Conservation (phyloP, 2,113 vertebrate species). For the Tupaia chinensis region DNA sequence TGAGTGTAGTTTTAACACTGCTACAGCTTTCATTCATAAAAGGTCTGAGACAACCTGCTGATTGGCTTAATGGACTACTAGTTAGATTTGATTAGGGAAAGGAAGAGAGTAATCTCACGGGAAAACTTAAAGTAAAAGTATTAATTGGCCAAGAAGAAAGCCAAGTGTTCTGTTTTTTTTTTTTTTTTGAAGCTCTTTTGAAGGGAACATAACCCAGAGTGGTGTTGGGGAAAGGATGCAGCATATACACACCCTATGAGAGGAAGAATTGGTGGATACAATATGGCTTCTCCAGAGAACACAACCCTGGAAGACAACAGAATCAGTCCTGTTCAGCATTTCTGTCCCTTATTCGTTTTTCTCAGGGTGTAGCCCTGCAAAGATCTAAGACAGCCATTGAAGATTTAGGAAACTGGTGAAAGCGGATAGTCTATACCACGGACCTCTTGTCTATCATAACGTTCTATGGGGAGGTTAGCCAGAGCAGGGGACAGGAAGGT, state of each 20-base stretch:
- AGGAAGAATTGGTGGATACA: not conserved
- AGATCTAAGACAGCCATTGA: not conserved
- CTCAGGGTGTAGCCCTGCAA: not conserved
- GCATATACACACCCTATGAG: not conserved
- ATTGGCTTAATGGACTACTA: not conserved
- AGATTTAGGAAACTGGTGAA: not conserved
- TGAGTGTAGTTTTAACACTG: not conserved
- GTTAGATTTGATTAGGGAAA: not conserved
- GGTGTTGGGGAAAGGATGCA: not conserved
- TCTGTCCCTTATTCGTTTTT: not conserved
- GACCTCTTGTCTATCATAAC: not conserved
- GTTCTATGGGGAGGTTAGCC: not conserved
- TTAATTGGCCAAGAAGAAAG: not conserved
- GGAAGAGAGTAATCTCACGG: not conserved
- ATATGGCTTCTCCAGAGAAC: fast-evolving
- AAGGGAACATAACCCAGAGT: not conserved
- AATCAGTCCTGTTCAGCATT: not conserved
- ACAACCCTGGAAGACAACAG: not conserved
- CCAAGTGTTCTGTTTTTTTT: not conserved
- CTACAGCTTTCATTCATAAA: not conserved
- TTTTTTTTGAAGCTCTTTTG: not conserved
- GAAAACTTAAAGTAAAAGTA: not conserved
- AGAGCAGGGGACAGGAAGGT: not conserved
- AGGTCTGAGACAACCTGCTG: not conserved
- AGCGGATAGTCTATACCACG: not conserved